Conservation (phyloP, 1,140 invertebrate species). For the Drosophila quadrilineata region DNA sequence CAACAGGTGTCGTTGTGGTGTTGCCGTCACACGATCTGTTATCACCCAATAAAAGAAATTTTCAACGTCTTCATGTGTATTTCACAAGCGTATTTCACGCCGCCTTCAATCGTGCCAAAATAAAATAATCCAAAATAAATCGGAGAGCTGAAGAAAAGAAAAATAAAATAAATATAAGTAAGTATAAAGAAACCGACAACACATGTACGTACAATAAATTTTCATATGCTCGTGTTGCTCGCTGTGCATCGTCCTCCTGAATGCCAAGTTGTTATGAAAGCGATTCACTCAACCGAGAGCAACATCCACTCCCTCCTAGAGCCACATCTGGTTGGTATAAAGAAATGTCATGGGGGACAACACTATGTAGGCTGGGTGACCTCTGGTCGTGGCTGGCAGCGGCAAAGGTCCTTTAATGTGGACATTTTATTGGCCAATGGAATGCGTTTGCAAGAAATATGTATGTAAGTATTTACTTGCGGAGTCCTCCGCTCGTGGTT, state of each 20-base stretch:
- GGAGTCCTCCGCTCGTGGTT: background rate
- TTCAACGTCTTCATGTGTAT: slow-evolving; percentile 47
- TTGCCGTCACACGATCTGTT: slow-evolving; percentile 43
- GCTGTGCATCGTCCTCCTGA: slow-evolving; percentile 36
- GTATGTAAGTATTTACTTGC: slow-evolving; percentile 15
- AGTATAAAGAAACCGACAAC: slow-evolving; percentile 19
- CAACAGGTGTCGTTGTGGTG: slow-evolving; percentile 54
- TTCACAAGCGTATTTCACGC: slow-evolving; percentile 48
- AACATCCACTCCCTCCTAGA: background rate
- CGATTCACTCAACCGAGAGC: background rate
- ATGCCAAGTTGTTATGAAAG: slow-evolving; percentile 61
- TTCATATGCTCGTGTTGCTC: slow-evolving; percentile 49
- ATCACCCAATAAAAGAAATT: slow-evolving; percentile 64
- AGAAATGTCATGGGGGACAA: too few species aligned
- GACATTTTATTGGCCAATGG: slow-evolving; percentile 12
- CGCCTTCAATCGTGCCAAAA: slow-evolving; percentile 62
- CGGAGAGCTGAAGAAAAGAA: background rate
- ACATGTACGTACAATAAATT: slow-evolving; percentile 38
- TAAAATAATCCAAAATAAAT: slow-evolving; percentile 4
- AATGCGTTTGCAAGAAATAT: slow-evolving; percentile 9
- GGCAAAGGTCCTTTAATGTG: too few species aligned
- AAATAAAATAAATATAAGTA: slow-evolving; percentile 22
- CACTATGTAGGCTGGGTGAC: too few species aligned
- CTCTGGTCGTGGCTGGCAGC: too few species aligned
- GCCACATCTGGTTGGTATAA: too few species aligned